A percentile compares a stretch with the other conserved stretches of the same genome.
These are phyloP conservation scores for Beroe ovata DNA, from an alignment of 37 sponge, comb jelly and placozoan genomes.

Conservation along the genomic window DNA sequence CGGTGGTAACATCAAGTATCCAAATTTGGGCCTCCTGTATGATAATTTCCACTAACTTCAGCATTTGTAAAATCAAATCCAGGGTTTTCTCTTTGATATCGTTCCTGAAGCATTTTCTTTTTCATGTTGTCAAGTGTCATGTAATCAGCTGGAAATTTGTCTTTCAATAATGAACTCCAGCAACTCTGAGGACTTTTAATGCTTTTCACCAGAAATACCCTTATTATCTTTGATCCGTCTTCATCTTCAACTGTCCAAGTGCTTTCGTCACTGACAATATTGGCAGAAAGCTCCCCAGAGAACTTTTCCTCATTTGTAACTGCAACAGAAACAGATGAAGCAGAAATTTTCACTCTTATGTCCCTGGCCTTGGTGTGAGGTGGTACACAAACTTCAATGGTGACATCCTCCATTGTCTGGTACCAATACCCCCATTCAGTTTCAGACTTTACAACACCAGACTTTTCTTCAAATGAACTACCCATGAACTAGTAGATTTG, in stretches of 20 bases:
- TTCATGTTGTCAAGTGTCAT: slow-evolving; percentile 39
- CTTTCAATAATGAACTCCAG: slow-evolving; percentile 27
- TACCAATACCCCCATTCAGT: slow-evolving; percentile 63
- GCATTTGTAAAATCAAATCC: slow-evolving; percentile 56
- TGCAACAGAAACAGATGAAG: not conserved
- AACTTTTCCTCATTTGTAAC: not conserved
- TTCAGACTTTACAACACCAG: slow-evolving; percentile 3
- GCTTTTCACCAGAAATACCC: slow-evolving; percentile 44
- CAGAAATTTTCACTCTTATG: not conserved
- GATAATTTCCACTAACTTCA: slow-evolving; percentile 51
- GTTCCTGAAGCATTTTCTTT: slow-evolving; percentile 37
- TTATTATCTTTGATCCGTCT: not conserved
- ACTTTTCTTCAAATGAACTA: slow-evolving; percentile 26
- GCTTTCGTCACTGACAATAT: slow-evolving; percentile 46
- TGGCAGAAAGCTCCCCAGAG: slow-evolving; percentile 11
- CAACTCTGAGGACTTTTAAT: slow-evolving; percentile 45
- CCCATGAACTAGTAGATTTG: too few species aligned
- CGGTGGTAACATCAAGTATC: not conserved
- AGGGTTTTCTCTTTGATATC: slow-evolving; percentile 54
- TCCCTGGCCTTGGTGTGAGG: not conserved
- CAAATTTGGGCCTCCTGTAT: slow-evolving; percentile 14
- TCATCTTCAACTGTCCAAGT: slow-evolving; percentile 64
- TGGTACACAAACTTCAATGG: not conserved
- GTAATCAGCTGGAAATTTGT: slow-evolving; percentile 24
- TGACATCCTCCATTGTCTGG: slow-evolving; percentile 46